Evolutionary conservation across 2,888 invertebrate genomes (phyloP), one percentile per base, ranked within the genome.

Genomic region (Drosophila quinaria): DNA sequence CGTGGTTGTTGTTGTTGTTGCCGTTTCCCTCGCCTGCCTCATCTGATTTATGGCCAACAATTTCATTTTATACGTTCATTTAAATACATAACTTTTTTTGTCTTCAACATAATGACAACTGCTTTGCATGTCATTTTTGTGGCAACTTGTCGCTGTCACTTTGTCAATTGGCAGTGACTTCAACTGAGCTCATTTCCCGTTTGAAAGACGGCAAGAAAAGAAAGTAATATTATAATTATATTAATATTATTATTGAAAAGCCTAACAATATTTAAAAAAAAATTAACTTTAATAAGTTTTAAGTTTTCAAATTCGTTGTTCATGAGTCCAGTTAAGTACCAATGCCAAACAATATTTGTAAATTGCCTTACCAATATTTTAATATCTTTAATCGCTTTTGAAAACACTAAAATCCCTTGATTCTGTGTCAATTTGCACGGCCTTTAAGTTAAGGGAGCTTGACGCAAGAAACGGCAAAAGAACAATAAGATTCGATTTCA

Each of bases 91-190:
- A 39, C 73, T 49, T 54, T 68, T 59, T 65, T 15, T 51, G 56
- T 37, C 56, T 76, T 50, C 41, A 83, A 64, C 71, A 63, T 78
- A 81, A 77, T 84, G 87, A 78, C 83, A 87, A 84, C 83, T 87
- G 87, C 78, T 87, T 87, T 83, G 81, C 87, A 83, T 83, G 87
- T 84, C 83, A 81, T 44, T 80, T 83, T 59, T 78, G 69, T 76
- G 81, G 76, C 65, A 79, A 86, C 74, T 74, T 76, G 81, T 64
- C 67, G 56, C 73, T 71, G 84, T 74, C 81, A 68, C 67, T 65
- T 42, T 25, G 64, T 70, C 68, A 70, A 72, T 67, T 82, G 75
- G 56, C 42, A 42, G 44, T 42, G 41, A 41, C 44, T 33, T 33
- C 37, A 70, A 22, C 25, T 19, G 33, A 22, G 35, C 33, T 29